These are phyloP conservation scores for Urocyon cinereoargenteus DNA, from an alignment of 2,797 vertebrate genomes.

Conservation along the genomic window DNA sequence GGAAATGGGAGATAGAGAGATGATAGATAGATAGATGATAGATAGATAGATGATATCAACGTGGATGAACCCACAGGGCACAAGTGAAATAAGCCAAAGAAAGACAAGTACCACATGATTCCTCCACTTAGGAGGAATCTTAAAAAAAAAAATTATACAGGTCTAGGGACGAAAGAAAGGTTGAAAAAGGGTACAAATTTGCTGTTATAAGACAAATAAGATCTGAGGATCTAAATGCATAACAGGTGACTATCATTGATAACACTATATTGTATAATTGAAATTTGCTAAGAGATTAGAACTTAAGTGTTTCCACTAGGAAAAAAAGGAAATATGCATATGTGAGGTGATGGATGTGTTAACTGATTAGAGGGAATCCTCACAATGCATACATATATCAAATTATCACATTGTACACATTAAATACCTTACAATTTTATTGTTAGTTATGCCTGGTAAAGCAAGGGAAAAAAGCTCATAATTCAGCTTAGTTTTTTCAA, in stretches of 20 bases:
- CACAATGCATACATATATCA: background rate
- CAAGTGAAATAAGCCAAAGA: background rate
- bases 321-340: background rate
- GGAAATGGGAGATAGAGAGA: background rate
- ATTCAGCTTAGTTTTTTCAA: background rate
- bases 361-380: background rate
- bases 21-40: too few species aligned
- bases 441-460: background rate
- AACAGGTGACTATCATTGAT: background rate
- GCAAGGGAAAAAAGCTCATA: background rate
- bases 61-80: background rate
- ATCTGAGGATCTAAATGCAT: background rate
- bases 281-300: conserved; percentile 30
- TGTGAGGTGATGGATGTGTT: background rate
- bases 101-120: background rate
- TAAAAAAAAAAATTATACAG: background rate
- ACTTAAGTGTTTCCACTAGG: background rate
- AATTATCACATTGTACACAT: background rate
- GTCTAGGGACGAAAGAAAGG: background rate
- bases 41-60: background rate
- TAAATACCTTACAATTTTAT: background rate
- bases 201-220: background rate
- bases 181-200: background rate
- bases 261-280: background rate
- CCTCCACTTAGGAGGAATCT: background rate